Base-by-base conservation (phyloP, 2,113 vertebrate species). In the Alces alces region DNA sequence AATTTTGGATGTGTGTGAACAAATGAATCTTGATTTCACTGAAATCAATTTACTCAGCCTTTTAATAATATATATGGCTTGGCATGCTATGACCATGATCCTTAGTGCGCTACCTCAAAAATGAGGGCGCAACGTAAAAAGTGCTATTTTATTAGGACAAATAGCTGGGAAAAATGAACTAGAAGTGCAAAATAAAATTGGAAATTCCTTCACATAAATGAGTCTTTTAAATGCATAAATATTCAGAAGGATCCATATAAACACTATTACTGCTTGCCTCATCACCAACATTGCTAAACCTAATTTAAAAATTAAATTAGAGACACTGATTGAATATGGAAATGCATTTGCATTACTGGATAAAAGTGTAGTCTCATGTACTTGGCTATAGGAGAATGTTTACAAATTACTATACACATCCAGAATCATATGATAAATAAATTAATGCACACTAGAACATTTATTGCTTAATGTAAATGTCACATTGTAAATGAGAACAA, bases 391-490 rank as follows among this genome's bases (percentile, higher is more conserved):
- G 39, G 15, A 95, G 95, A 92, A 85, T n/a, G 8, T 95, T 95
- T 96, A 94, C 64, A 96, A 93, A 92, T 97, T 95, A 92, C 76
- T 86, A 54, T 54, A 61, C 54, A 96, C 15, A 36, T 80, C 61
- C 11, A 89, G 45, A 19, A 86, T 91, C 88, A 86, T 58, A 96
- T 58, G 91, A 96, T 89, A 89, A 95, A 98, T 93, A 97, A 92
- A 97, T 95, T 93, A 94, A 95, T 66, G 45, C 2, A 43, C 30
- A 73, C 79, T 93, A 73, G 86, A 58, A 14, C 61, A 89, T 92
- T 91, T 70, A 96, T 85, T 92, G 73, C 91, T 94, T 97, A 97
- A 97, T 96, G 91, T 94, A 97, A 97, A 98, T 97, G 97, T 95
- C 97, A 97, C 82, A 84, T 73, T 83, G 91, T 89, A 97, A 98